Base-by-base conservation (phyloP, 2,888 invertebrate genomes). In the Sesamia inferens region DNA sequence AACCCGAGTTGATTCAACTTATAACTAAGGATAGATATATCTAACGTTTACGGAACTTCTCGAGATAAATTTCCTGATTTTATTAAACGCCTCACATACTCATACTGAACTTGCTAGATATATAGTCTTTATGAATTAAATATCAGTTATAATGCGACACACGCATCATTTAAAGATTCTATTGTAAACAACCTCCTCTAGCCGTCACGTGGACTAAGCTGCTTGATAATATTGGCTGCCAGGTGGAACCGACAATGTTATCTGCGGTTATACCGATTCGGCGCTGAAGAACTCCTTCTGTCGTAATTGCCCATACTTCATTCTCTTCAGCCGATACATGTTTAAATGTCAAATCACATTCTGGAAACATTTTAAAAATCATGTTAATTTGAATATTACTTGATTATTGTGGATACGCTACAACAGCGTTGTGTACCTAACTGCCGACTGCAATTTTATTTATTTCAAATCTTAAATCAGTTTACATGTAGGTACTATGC, bases 261-360 rank as follows among this genome's bases (percentile, higher is more conserved):
- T 97, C 97, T 62, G 95, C 92, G 16, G 98, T 97, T 55, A 98
- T 97, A 24, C 98, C 98, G 80, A 97, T 97, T 71, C 99, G 96
- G 76, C 97, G 97, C 79, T 97, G 97, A 65, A 98, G 94, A 39
- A 97, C 96, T 19, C 98, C 98, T 81, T 97, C 97, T 65, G 97
- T 95, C 16, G 98, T 97, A 63, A 98, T 96, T 0, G 98, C 98
- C 98, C 98, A 98, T 61, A 98, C 97, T 90, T 98, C 98, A 22
- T 95, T 93, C 66, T 97, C 96, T 63, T 97, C 97, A 54, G 97
- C 97, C 13, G 98, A 98, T 2, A 98, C 96, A 72, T 98, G 97
- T 86, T 97, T 97, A 89, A 98, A 98, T 31, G 97, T 88, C 76
- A 90, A 88, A 74, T 96, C 96, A 78, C 91, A 90, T 76, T 96